Base-by-base conservation (phyloP, 2,113 vertebrate species). In the Ancistrus triradiatus region DNA sequence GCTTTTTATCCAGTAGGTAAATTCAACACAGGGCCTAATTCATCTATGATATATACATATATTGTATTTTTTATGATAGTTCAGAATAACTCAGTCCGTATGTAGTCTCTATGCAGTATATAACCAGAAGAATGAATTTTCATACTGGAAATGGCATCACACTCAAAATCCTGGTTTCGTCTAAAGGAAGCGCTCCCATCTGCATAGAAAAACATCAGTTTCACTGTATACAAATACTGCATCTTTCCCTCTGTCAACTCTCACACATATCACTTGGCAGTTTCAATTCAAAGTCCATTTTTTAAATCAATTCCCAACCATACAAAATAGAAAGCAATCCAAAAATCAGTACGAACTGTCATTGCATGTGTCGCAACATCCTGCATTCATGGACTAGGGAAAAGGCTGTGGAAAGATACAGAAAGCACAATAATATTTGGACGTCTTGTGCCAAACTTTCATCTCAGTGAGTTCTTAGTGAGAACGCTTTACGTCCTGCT, bases 351-450 rank as follows among this genome's bases (percentile, higher is more conserved):
- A 37, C 37, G 19, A 48, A 35, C 40, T 18, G 21, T 33, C 10
- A 47, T 59, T 63, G 14, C 46, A 53, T 33, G 14, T 38, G 7
- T 50, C 19, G 35, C 55, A 59, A 61, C 21, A 22, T 43, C 50
- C 35, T 43, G 22, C 14, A 49, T 13, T 25, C 38, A 53, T 33
- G 17, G 33, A 55, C 37, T 28, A 52, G 24, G 10, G 43, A 58
- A 53, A 61, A 64, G 11, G 37, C 24, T 33, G 19, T 6, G 22
- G 8, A 27, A 46, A 19, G 13, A 38, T 57, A 50, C 21, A 17
- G 50, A 63, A 63, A 64, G 53, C 53, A 40, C 11, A 59, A 22
- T 35, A 55, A 18, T 24, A 57, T 72, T 25, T 40, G 21, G 21
- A 25, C 6, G 28, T 56, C 14, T 38, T 7, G 21, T 52, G 25